Conservation (phyloP, 2,797 vertebrate genomes). For the Varecia variegata region DNA sequence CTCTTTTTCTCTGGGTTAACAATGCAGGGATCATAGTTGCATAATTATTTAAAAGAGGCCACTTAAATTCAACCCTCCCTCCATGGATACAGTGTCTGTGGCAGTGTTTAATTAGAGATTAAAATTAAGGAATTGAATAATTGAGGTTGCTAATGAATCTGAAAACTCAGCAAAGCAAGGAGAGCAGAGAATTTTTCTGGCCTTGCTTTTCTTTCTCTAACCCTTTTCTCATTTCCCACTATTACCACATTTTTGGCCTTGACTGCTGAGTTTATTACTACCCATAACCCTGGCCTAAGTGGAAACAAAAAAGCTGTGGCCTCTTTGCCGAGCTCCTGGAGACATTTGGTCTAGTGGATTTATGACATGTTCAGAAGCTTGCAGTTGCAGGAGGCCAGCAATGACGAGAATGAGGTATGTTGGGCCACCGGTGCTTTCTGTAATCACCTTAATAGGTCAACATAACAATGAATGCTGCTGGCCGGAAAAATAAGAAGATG, state of each 20-base stretch:
- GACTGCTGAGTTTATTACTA: conserved; percentile 59
- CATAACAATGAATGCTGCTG: neutral
- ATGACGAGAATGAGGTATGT: conserved; percentile 36
- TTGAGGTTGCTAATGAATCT: conserved; percentile 83
- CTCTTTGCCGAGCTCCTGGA: conserved; percentile 47
- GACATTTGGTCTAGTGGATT: conserved; percentile 60
- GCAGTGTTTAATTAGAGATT: conserved; percentile 87
- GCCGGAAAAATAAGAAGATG: conserved; percentile 1
- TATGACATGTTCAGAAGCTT: conserved; percentile 53
- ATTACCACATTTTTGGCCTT: conserved; percentile 46
- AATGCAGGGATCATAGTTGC: conserved; percentile 73
- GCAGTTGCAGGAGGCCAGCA: conserved; percentile 35
- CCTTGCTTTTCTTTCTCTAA: conserved; percentile 25
- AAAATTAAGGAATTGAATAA: conserved; percentile 84
- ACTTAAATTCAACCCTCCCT: conserved; percentile 81
- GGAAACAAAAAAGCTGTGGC: conserved; percentile 46
- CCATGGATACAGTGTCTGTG: conserved; percentile 79
- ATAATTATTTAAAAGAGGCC: conserved; percentile 82
- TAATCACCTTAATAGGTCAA: conserved; percentile 61
- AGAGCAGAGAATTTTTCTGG: conserved; percentile 44
- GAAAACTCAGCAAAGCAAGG: conserved; percentile 78
- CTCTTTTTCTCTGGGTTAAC: conserved; percentile 61
- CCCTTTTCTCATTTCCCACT: neutral
- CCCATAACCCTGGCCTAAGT: conserved; percentile 48
- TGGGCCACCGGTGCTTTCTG: neutral